Evolutionary conservation across 2,888 invertebrate species (phyloP).

Genomic region (Arrhopalites spinosus): DNA sequence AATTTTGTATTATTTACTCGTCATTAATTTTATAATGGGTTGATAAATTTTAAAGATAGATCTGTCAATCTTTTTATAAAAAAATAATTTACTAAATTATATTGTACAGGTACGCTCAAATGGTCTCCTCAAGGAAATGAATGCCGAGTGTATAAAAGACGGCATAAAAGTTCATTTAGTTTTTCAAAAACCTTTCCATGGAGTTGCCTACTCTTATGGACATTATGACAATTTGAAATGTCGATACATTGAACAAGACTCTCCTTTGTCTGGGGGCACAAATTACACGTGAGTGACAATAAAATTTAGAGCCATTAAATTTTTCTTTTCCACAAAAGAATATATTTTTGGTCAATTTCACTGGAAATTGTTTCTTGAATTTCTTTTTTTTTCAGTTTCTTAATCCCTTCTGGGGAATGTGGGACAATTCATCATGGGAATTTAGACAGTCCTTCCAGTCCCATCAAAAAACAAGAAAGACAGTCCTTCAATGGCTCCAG

Average conservation of each 20-base stretch:
- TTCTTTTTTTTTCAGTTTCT: slow-evolving; percentile 41
- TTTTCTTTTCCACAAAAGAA: background rate
- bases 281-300: slow-evolving; percentile 35
- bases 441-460: background rate
- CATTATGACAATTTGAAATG: slow-evolving; percentile 51
- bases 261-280: slow-evolving; percentile 7
- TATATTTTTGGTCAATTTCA: background rate
- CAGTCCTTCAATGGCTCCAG: too few relatives aligned
- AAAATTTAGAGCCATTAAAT: background rate
- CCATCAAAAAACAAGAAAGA: background rate
- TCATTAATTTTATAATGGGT: too few relatives aligned
- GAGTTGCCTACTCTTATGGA: slow-evolving; percentile 52
- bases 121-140: slow-evolving; percentile 46
- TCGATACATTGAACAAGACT: slow-evolving; percentile 46
- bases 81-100: too few relatives aligned
- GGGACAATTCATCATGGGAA: slow-evolving; percentile 46
- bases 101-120: background rate
- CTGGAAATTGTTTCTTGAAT: background rate
- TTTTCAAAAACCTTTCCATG: slow-evolving; percentile 49
- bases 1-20: background rate
- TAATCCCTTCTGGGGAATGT: slow-evolving; percentile 52
- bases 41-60: too few relatives aligned
- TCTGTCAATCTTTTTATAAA: too few relatives aligned
- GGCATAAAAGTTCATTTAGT: slow-evolving; percentile 50
- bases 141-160: slow-evolving; percentile 51